Percentiles rank a stretch among this genome's conserved stretches.
phyloP scores from a whole-genome alignment of 2,888 invertebrate species.

The Drepana falcataria region DNA sequence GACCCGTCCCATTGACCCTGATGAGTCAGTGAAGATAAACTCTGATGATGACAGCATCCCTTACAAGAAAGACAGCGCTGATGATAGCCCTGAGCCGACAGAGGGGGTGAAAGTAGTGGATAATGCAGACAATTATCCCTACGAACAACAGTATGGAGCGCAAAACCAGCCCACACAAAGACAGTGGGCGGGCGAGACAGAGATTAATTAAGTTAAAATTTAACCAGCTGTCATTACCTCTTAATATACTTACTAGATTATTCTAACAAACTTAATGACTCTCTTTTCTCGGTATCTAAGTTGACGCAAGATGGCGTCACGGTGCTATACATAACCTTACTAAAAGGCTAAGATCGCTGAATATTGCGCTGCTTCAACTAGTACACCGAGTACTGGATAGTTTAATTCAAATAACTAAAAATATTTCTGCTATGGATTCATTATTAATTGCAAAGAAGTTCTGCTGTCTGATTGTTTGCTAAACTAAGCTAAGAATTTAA shows the following conservation, averaged over 20 bases:
- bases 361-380: too few species aligned
- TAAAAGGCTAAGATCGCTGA: too few species aligned
- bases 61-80: slow-evolving; percentile 64
- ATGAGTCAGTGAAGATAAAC: slow-evolving; percentile 63
- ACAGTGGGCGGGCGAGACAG: slow-evolving; percentile 64
- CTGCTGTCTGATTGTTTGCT: too few species aligned
- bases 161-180: slow-evolving; percentile 18
- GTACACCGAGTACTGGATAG: too few species aligned
- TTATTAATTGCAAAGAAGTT: too few species aligned
- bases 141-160: slow-evolving; percentile 27
- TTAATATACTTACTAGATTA: neutral
- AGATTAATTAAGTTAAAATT: slow-evolving; percentile 50
- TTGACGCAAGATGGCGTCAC: too few species aligned
- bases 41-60: slow-evolving; percentile 71
- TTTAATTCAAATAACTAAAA: too few species aligned
- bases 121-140: slow-evolving; percentile 33
- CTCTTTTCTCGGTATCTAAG: too few species aligned
- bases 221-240: neutral
- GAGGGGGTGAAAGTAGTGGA: slow-evolving; percentile 50
- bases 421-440: too few species aligned
- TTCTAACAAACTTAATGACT: too few species aligned
- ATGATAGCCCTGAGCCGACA: slow-evolving; percentile 61
- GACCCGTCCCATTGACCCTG: slow-evolving; percentile 56
- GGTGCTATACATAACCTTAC: too few species aligned
- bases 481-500: too few species aligned